A percentile compares a stretch with the other conserved stretches of the same genome.
Conservation (phyloP, 2,888 invertebrate genomes). For the Thera britannica region DNA sequence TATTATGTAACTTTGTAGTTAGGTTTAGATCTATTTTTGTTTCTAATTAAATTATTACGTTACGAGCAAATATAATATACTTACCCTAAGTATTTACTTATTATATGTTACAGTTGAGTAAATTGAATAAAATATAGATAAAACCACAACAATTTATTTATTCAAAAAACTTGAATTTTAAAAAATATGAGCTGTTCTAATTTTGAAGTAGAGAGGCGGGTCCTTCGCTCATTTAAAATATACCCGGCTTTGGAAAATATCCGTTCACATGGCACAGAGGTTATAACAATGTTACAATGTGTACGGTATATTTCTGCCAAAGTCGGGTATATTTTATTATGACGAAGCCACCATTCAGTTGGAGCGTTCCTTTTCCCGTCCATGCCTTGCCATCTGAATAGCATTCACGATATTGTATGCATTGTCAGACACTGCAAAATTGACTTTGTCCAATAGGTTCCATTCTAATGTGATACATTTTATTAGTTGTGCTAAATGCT, state of each 20-base stretch:
- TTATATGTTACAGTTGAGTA: too few relatives aligned
- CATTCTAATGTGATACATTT: too few relatives aligned
- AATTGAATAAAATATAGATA: too few relatives aligned
- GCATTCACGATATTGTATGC: too few relatives aligned
- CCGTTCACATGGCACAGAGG: constrained; percentile 1
- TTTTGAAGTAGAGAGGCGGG: not conserved
- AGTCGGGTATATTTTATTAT: constrained; percentile 16
- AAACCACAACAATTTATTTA: not conserved
- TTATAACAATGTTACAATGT: not conserved
- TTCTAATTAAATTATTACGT: too few relatives aligned
- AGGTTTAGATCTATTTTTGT: too few relatives aligned
- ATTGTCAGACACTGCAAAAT: too few relatives aligned
- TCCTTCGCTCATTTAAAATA: constrained; percentile 1
- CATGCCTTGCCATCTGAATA: constrained; percentile 1
- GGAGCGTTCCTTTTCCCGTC: constrained; percentile 23
- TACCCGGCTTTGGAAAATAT: not conserved
- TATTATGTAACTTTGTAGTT: too few relatives aligned
- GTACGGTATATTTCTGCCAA: constrained; percentile 15
- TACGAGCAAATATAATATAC: too few relatives aligned
- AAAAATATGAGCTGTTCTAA: constrained; percentile 1
- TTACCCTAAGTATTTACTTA: too few relatives aligned
- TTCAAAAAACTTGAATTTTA: constrained; percentile 1
- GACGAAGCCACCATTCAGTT: constrained; percentile 22
- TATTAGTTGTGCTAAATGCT: too few relatives aligned
- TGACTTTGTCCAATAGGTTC: too few relatives aligned